These are phyloP conservation scores for Callionymus lyra DNA, from an alignment of 2,113 vertebrate species.

Conservation along the genomic window DNA sequence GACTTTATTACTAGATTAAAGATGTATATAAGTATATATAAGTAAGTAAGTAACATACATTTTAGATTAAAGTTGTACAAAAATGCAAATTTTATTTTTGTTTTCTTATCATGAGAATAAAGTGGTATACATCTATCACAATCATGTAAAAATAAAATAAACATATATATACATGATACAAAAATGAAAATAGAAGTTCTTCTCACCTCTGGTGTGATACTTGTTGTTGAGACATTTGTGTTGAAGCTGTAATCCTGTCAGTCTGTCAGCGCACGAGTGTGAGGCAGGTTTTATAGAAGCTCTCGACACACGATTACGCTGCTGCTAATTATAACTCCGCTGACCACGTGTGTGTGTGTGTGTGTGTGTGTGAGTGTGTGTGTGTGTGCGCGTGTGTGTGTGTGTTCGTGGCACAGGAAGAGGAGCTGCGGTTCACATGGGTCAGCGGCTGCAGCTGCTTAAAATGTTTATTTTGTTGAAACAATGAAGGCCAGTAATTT, in stretches of 20 bases:
- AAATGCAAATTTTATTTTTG: background rate
- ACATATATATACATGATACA: background rate
- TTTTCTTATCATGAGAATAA: background rate
- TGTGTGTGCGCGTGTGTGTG: conserved; percentile 35
- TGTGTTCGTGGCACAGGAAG: conserved; percentile 48
- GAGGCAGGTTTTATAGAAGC: conserved; percentile 59
- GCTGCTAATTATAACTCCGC: conserved; percentile 60
- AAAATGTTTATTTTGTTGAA: conserved; percentile 63
- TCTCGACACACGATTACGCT: conserved; percentile 30
- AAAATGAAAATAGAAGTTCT: conserved; percentile 4
- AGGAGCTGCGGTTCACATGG: conserved; percentile 57
- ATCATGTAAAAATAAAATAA: too few relatives aligned
- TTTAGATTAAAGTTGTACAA: background rate
- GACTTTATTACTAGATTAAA: too few relatives aligned
- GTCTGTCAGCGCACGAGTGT: conserved; percentile 22
- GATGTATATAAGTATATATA: too few relatives aligned
- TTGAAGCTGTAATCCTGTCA: conserved; percentile 10
- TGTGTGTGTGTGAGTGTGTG: conserved; percentile 41
- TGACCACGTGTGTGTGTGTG: conserved; percentile 35
- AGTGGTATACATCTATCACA: too few relatives aligned
- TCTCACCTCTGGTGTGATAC: conserved; percentile 33
- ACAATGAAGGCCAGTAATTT: conserved; percentile 56
- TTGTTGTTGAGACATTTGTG: conserved; percentile 7
- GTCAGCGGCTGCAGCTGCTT: conserved; percentile 49
- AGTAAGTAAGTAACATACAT: too few relatives aligned